These are phyloP conservation scores for Diabrotica virgifera DNA, from an alignment of 1,140 invertebrate genomes.

Conservation along the genomic window DNA sequence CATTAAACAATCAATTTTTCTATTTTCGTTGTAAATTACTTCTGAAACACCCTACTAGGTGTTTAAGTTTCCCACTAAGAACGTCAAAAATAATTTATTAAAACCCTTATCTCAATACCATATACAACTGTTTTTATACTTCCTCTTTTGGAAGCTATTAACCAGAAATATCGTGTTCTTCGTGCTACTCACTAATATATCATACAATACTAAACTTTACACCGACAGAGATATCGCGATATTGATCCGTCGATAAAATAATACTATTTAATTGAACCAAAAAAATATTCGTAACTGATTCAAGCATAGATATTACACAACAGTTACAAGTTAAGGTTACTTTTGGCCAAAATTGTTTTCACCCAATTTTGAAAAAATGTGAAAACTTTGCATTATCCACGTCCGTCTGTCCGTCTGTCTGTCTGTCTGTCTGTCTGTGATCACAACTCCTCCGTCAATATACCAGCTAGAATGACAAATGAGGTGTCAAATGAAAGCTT, in stretches of 20 bases:
- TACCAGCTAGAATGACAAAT: too few relatives aligned
- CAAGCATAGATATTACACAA: too few relatives aligned
- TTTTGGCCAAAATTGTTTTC: too few relatives aligned
- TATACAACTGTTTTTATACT: conserved; percentile 3
- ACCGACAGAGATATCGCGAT: conserved; percentile 1
- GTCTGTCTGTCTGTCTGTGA: too few relatives aligned
- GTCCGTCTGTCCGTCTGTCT: too few relatives aligned
- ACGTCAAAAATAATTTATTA: conserved; percentile 3
- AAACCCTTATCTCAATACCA: neutral
- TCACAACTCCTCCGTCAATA: too few relatives aligned
- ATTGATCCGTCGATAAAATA: neutral
- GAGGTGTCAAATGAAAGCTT: too few relatives aligned
- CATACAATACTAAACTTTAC: neutral
- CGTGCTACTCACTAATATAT: neutral
- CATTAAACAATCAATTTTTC: too few relatives aligned
- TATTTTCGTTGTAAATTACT: too few relatives aligned
- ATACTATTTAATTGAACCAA: neutral
- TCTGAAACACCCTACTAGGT: neutral
- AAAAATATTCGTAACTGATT: neutral
- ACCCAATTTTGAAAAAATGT: too few relatives aligned
- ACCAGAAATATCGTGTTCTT: neutral
- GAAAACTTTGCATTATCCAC: too few relatives aligned
- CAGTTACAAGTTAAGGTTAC: too few relatives aligned
- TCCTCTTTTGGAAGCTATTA: neutral
- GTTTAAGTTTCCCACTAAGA: neutral